Conservation (phyloP, 2,888 invertebrate species). For the Flexamia atlantica region DNA sequence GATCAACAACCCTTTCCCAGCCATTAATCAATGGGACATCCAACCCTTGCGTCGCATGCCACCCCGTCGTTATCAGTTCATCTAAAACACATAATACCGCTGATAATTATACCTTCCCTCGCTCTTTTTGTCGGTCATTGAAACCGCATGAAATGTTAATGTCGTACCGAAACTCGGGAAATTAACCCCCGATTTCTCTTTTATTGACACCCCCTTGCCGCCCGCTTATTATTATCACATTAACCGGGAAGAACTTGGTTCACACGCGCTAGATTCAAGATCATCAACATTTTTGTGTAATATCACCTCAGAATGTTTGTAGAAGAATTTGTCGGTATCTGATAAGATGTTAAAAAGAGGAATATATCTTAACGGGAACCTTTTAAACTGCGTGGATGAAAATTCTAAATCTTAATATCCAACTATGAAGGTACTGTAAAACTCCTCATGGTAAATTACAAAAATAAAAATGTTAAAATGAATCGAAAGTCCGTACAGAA, state of each 20-base stretch:
- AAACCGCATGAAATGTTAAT: slow-evolving; percentile 11
- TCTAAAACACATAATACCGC: slow-evolving; percentile 41
- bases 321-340: neutral
- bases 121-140: neutral
- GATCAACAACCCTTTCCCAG: too few relatives aligned
- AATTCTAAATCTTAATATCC: too few relatives aligned
- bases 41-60: slow-evolving; percentile 38
- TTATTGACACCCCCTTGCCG: slow-evolving; percentile 18
- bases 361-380: too few relatives aligned
- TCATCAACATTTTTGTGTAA: neutral
- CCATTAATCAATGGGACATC: neutral
- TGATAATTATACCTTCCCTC: slow-evolving; percentile 5
- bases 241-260: neutral
- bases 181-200: neutral
- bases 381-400: too few relatives aligned
- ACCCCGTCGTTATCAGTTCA: slow-evolving; percentile 37
- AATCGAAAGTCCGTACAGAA: too few relatives aligned
- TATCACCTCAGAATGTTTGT: too few relatives aligned
- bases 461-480: too few relatives aligned
- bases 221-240: neutral
- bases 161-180: neutral
- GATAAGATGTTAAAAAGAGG: too few relatives aligned
- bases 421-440: too few relatives aligned
- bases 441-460: too few relatives aligned
- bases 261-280: neutral